phyloP scores from a whole-genome alignment of 2,888 invertebrate species.

The Bombylius major region DNA sequence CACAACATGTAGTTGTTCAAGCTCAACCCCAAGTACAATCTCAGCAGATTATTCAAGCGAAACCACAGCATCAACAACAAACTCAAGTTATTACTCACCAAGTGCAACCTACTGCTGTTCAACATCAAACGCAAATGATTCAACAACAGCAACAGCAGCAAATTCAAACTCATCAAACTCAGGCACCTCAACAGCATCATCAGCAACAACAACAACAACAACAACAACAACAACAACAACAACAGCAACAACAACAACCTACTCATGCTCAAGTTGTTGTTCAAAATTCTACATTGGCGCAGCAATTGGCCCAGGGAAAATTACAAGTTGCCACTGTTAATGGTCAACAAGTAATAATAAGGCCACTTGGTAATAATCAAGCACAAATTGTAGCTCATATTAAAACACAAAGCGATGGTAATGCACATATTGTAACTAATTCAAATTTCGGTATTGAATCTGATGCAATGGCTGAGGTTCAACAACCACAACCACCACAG shows the following conservation, averaged over 20 bases:
- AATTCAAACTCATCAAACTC: slow-evolving; percentile 20
- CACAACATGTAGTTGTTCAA: slow-evolving; percentile 9
- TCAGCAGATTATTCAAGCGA: slow-evolving; percentile 11
- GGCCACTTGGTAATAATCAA: slow-evolving; percentile 64
- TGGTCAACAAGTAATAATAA: slow-evolving; percentile 72
- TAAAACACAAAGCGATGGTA: slow-evolving; percentile 43
- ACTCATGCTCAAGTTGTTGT: slow-evolving; percentile 53
- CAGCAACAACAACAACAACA: slow-evolving; percentile 22
- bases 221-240: slow-evolving; percentile 27
- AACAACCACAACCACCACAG: slow-evolving; percentile 9
- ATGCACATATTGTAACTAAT: slow-evolving; percentile 34
- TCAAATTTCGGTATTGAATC: slow-evolving; percentile 19
- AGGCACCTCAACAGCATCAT: slow-evolving; percentile 18
- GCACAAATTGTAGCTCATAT: slow-evolving; percentile 66
- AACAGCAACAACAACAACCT: slow-evolving; percentile 27
- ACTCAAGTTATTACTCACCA: slow-evolving; percentile 4
- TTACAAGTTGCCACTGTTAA: slow-evolving; percentile 72
- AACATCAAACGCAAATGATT: slow-evolving; percentile 31
- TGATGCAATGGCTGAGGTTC: slow-evolving; percentile 8
- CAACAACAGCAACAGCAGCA: slow-evolving; percentile 27
- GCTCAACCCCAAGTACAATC: slow-evolving; percentile 5
- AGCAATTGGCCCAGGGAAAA: slow-evolving; percentile 71
- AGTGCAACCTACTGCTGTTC: slow-evolving; percentile 16
- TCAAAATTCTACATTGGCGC: slow-evolving; percentile 62
- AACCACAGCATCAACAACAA: slow-evolving; percentile 16